These are phyloP conservation scores for Strongylocentrotus purpuratus DNA, from an alignment of 35 echinoderm and acorn worm genomes.

Conservation along the genomic window DNA sequence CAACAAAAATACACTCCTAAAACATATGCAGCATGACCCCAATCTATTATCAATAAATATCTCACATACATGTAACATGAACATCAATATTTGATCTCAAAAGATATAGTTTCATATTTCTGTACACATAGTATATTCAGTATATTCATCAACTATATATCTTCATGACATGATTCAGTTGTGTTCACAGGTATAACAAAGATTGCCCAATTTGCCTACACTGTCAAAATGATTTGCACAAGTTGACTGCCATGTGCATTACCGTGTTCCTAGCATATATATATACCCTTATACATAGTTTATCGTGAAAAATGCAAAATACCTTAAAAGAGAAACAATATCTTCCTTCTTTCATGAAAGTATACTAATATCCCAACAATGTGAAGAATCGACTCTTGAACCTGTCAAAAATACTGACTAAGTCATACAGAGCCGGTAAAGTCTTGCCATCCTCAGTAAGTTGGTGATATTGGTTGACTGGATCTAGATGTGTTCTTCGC, in stretches of 20 bases:
- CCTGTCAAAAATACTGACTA: not conserved
- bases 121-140: constrained; percentile 13
- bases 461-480: not conserved
- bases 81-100: not conserved
- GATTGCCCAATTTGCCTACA: not conserved
- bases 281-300: too few species aligned
- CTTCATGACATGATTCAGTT: not conserved
- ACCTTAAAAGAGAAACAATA: too few species aligned
- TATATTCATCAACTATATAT: not conserved
- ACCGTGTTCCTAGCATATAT: too few species aligned
- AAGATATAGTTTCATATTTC: not conserved
- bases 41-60: not conserved
- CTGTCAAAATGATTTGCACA: not conserved
- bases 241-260: not conserved
- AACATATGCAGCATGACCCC: not conserved
- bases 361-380: not conserved
- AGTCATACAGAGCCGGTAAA: not conserved
- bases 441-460: not conserved
- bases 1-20: not conserved
- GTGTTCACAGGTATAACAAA: not conserved
- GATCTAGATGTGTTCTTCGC: not conserved
- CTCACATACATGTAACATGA: not conserved
- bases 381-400: not conserved
- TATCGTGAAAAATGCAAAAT: too few species aligned
- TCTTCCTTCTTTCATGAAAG: not conserved